Conservation (phyloP, 2,888 invertebrate species). For the Cosmopolites sordidus region DNA sequence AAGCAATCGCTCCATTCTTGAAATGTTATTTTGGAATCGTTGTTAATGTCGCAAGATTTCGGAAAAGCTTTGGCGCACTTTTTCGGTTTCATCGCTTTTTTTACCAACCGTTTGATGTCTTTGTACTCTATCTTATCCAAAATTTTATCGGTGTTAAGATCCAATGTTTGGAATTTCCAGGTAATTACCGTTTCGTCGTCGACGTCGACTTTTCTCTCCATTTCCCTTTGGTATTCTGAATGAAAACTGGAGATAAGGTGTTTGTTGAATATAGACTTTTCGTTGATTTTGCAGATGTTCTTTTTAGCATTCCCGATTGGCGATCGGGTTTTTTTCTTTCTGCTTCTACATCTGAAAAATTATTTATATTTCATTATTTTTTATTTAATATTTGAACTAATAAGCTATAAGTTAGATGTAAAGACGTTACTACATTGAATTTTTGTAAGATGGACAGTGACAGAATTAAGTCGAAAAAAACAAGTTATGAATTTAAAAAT, state of each 20-base stretch:
- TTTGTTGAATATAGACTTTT: constrained; percentile 75
- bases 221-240: constrained; percentile 62
- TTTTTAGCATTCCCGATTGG: constrained; percentile 51
- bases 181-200: constrained; percentile 61
- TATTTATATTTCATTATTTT: too few species aligned
- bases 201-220: constrained; percentile 39
- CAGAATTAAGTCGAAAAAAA: too few species aligned
- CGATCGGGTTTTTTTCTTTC: constrained; percentile 55
- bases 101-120: constrained; percentile 74
- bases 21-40: constrained; percentile 71
- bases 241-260: constrained; percentile 83
- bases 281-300: constrained; percentile 63
- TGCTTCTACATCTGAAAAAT: constrained; percentile 53
- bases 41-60: constrained; percentile 79
- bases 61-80: constrained; percentile 87
- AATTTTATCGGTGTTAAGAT: constrained; percentile 71
- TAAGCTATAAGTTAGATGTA: too few species aligned
- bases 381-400: too few species aligned
- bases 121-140: constrained; percentile 80
- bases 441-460: too few species aligned
- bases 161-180: constrained; percentile 88
- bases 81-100: constrained; percentile 84
- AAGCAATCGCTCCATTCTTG: constrained; percentile 86
- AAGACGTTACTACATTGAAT: too few species aligned
- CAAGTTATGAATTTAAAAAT: too few species aligned